Base-by-base conservation (phyloP, 2,797 vertebrate species). In the Aeoliscus strigatus region DNA sequence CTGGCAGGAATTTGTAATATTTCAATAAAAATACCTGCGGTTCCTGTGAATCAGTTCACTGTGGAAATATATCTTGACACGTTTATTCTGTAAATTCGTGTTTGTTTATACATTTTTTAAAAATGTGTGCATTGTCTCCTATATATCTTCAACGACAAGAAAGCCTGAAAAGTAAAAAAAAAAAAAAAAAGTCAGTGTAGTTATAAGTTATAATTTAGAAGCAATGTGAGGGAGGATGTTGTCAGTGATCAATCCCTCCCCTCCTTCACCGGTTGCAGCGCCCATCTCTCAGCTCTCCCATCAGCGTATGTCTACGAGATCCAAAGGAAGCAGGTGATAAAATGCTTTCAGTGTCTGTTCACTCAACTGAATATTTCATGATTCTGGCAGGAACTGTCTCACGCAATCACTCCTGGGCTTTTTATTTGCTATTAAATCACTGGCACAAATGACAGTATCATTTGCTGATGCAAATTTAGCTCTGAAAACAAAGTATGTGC, bases 321-420 rank as follows among this genome's bases (percentile, higher is more conserved):
- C 53, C 38, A 43, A 59, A 75, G 40, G 51, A 54, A 74, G 65
- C 60, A 67, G 37, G 67, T 64, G 64, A 73, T 78, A 53, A 70
- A 79, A 69, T 60, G 9, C 60, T 66, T 77, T 75, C 53, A 48
- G 39, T 29, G 63, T 52, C 61, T 57, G 49, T 44, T 50, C 60
- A 67, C 66, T 67, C 58, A 49, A 27, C 62, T 79, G 70, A 73
- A 78, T 77, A 73, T 77, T 77, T 68, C 50, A 80, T 56, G 66
- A 75, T 21, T 41, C 60, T 26, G 36, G 57, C 44, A 30, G 48
- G 65, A 51, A 58, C 63, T 41, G 54, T 59, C 5, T 16, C n/a
- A 31, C 29, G n/a, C 39, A n/a, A 21, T 43, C 55, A 57, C 50
- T 62, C 21, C 40, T 14, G 25, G 16, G 67, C 49, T n/a, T 70